A percentile compares a stretch with the other conserved stretches of the same genome.
Evolutionary conservation across 2,888 invertebrate species (phyloP).

Genomic region (Ceratothoa steindachneri): DNA sequence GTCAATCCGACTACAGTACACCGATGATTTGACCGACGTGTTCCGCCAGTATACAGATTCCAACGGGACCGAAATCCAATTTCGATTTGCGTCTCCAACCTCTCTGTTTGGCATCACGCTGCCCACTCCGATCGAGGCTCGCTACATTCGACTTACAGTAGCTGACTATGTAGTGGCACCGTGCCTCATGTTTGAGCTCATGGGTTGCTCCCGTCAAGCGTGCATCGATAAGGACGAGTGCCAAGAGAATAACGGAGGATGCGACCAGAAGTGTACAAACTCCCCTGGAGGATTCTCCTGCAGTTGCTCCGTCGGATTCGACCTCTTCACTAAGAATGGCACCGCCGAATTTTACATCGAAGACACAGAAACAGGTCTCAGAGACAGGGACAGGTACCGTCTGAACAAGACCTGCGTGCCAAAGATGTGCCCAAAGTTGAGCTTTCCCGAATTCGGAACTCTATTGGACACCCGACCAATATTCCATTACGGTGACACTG

Average conservation of each 20-base stretch:
- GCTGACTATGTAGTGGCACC: slow-evolving; percentile 69
- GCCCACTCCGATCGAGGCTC: slow-evolving; percentile 85
- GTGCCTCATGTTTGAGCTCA: slow-evolving; percentile 81
- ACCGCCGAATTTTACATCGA: slow-evolving; percentile 82
- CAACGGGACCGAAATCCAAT: slow-evolving; percentile 87
- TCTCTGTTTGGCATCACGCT: slow-evolving; percentile 78
- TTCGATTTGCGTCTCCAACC: slow-evolving; percentile 81
- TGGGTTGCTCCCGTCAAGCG: slow-evolving; percentile 86
- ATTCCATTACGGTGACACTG: slow-evolving; percentile 83
- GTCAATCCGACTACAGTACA: slow-evolving; percentile 80
- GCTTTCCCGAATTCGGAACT: slow-evolving; percentile 77
- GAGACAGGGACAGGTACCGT: slow-evolving; percentile 83
- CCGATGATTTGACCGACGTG: slow-evolving; percentile 79
- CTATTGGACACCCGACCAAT: slow-evolving; percentile 71
- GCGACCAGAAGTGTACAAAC: slow-evolving; percentile 88
- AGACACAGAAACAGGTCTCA: slow-evolving; percentile 74
- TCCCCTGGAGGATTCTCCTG: slow-evolving; percentile 81
- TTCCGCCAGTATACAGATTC: slow-evolving; percentile 89
- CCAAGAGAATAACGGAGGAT: slow-evolving; percentile 77
- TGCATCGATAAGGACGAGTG: slow-evolving; percentile 88
- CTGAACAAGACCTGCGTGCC: slow-evolving; percentile 93
- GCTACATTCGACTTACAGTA: slow-evolving; percentile 80
- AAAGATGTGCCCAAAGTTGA: slow-evolving; percentile 75
- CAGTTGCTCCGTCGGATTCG: slow-evolving; percentile 84
- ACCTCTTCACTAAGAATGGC: slow-evolving; percentile 77